A percentile compares a stretch with the other conserved stretches of the same genome.
Conservation (phyloP, 1,140 invertebrate genomes). For the Macrosteles quadrilineatus region DNA sequence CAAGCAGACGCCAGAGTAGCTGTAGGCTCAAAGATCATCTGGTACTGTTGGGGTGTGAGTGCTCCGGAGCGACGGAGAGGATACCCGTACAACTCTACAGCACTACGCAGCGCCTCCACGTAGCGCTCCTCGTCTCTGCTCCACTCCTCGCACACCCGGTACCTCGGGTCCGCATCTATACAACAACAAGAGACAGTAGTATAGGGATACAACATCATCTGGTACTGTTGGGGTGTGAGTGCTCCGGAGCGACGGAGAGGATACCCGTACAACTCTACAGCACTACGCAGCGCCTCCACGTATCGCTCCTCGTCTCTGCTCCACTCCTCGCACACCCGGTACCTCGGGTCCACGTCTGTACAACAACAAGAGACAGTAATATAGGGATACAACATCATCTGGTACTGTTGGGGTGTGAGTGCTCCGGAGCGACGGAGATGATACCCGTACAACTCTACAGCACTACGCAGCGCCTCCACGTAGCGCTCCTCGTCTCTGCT, state of each 20-base stretch:
- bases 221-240: too few species aligned
- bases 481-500: slow-evolving; percentile 48
- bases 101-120: slow-evolving; percentile 45
- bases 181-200: slow-evolving; percentile 13
- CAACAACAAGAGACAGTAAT: too few species aligned
- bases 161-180: slow-evolving; percentile 43
- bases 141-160: slow-evolving; percentile 45
- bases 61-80: slow-evolving; percentile 50
- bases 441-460: slow-evolving; percentile 49
- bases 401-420: too few species aligned
- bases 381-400: too few species aligned
- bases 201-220: neutral
- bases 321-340: slow-evolving; percentile 45
- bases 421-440: too few species aligned
- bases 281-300: slow-evolving; percentile 44
- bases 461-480: slow-evolving; percentile 45
- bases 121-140: slow-evolving; percentile 48
- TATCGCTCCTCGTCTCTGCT: slow-evolving; percentile 48
- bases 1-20: slow-evolving; percentile 48
- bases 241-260: too few species aligned
- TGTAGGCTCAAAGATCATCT: slow-evolving; percentile 48
- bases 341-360: slow-evolving; percentile 42
- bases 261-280: slow-evolving; percentile 49
- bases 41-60: slow-evolving; percentile 43
- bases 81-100: slow-evolving; percentile 49